Evolutionary conservation across 2,113 vertebrate genomes (phyloP), one percentile per base, ranked within the genome.

Genomic region (Rousettus leschenaultii): DNA sequence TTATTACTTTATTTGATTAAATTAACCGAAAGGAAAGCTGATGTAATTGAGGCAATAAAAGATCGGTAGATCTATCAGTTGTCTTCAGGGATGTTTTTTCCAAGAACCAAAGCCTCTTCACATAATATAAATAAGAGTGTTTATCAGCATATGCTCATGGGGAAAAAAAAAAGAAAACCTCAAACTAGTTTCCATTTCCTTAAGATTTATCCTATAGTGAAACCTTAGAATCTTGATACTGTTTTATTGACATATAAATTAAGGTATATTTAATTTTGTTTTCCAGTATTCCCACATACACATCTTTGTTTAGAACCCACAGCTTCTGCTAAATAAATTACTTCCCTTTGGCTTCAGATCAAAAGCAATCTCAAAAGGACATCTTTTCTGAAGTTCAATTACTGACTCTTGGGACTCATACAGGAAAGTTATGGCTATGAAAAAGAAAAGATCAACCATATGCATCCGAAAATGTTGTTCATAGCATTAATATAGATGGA

Each of bases 221-320:
- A 61, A 82, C 77, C 28, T 86, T 85, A 82, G 55, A 35, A 86
- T 93, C 73, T 89, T 86, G 66, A 63, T 89, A 74, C 38, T 83
- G 28, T 84, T 86, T 93, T 96, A 95, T 94, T 96, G 94, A 94
- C 63, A 92, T 86, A 95, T 57, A 95, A 93, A 91, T 95, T 86
- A 93, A 95, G 38, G 83, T 35, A 86, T 71, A 94, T 71, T 93
- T 89, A 5, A 75, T 95, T 96, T 89, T 40, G 26, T 80, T 95
- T 91, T 84, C 40, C 84, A 92, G 86, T 92, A 86, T 86, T 93
- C 84, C 87, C 61, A 86, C 33, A 83, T 74, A 89, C 16, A 91
- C 18, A 84, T 91, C 22, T 80, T 93, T 93, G 12, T 91, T 95
- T 86, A 91, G 74, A 96, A 78, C 40, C 82, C 55, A 83, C 51